Base-by-base conservation (phyloP, 2,888 invertebrate genomes). In the Gibbula magus region DNA sequence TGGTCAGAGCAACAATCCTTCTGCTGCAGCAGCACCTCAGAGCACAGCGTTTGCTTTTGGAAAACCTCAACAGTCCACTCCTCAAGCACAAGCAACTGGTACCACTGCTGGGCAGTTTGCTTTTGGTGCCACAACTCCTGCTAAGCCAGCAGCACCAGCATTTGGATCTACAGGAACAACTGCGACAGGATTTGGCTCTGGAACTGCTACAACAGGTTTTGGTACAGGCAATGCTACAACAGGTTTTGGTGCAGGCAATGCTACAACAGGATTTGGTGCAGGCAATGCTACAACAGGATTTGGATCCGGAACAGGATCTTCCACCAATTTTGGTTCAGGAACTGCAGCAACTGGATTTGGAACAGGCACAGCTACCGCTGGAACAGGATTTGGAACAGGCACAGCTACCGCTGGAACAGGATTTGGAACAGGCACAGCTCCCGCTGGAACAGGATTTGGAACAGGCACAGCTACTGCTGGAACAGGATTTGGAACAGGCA, bases 401-500 rank as follows among this genome's bases (percentile, higher is more conserved):
- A 39, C 74, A 18, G 39, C 22, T 10, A n/a, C 45, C 0, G 5
- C 61, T 1, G 20, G 54, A 10, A 35, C 39, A 35, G 32, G n/a
- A 10, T 16, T 20, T 20, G 20, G 13, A 61, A 8, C 61, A n/a
- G 61, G 61, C 10, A 8, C 22, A 22, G 16, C 29, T 75, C 29
- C 51, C 35, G 56, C 45, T 39, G 77, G 56, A 20, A 13, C 22
- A 29, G 29, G 66, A 16, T 29, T n/a, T n/a, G n/a, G n/a, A n/a
- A n/a, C n/a, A n/a, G n/a, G n/a, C n/a, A n/a, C n/a, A n/a, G n/a
- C 78, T 22, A 22, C 53, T 51, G 25, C 70, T 7, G 13, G 70
- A 45, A 25, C 45, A n/a, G 45, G 56, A 53, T 79, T 80, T 80
- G 79, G 79, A 18, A 35, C 79, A 76, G 61, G 70, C 45, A 29